Evolutionary conservation across 2,888 invertebrate species (phyloP), one percentile per base, ranked within the genome.

Genomic region (Dryadula phaetusa): DNA sequence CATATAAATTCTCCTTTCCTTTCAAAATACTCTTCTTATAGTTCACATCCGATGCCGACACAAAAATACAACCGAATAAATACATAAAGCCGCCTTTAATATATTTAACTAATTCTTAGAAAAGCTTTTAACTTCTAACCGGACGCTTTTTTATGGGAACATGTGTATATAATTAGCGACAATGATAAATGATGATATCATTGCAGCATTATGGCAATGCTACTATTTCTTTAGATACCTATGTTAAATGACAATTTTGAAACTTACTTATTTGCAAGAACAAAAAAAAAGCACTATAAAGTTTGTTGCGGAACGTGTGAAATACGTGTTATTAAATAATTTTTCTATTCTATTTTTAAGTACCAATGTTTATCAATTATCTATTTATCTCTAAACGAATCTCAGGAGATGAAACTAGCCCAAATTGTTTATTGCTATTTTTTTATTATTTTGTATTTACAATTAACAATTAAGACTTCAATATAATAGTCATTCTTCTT

Each of bases 171-270:
- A 54, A 66, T 63, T 46, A 49, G 32, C 47, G 22, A 52, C 37
- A 53, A 47, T 42, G 60, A 46, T 28, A 63, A 63, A 53, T 47
- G 66, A 54, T 69, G 63, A 66, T 46, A 63, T 60, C 63, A 69
- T 60, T 58, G 37, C 47, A 47, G 20, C 8, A 6, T 22, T n/a
- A 37, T 37, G 37, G 22, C 4, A 37, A 37, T 20, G 22, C 0
- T n/a, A 10, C 6, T 22, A n/a, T 40, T 37, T 22, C 1, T 32
- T 32, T 32, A 52, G 28, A 52, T 22, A 22, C 14, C 14, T 22
- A 10, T 32, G 10, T 37, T 20, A 47, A 49, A 14, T 14, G 14
- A 46, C 14, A 46, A 12, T 46, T 14, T 46, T 47, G 28, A 28
- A 28, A 28, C 6, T 28, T n/a, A n/a, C n/a, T n/a, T n/a, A n/a